Evolutionary conservation across 2,113 vertebrate species (phyloP), one percentile per base, ranked within the genome.

Genomic region (Cephalopholis sonnerati): DNA sequence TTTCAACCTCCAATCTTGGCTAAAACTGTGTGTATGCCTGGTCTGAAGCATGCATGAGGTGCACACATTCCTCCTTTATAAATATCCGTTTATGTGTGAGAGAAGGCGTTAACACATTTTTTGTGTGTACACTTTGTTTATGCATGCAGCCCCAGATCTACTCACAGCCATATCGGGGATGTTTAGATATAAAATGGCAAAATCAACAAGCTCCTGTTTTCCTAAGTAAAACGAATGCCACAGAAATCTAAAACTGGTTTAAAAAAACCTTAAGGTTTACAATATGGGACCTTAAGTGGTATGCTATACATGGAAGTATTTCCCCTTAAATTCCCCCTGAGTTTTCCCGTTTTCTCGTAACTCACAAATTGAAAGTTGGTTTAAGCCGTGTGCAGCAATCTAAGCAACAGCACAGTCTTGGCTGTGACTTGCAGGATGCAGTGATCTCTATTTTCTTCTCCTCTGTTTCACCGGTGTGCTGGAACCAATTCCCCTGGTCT

Each of bases 401-500:
- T n/a, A 58, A 84, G 20, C 20, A 48, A 79, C 27, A 69, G 36
- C 41, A 69, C 24, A 80, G 67, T 55, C 53, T 36, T 69, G 24
- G 18, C 61, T 53, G 29, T 22, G 24, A 24, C 36, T 73, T 39
- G 18, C 27, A 64, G 41, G 36, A 48, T 59, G 50, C 39, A 48
- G 58, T 67, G 44, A 77, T 77, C 25, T 78, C 32, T 74, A 22
- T 59, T 79, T 76, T 84, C 54, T 51, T 59, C 62, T 77, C 22
- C 32, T 73, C 64, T 69, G 11, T 74, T 78, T 70, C 71, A 85
- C 68, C 58, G 53, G 63, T 54, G 72, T 57, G 55, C 71, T 63
- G 6, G 20, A 82, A 70, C 76, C 76, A 73, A 85, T 88, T 85
- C 46, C 72, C n/a, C 62, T 25, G 41, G 25, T 82, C 67, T 70